Percentiles rank a stretch among this genome's conserved stretches.
phyloP scores from a whole-genome alignment of 2,113 vertebrate species.

The Neodontobutis hainanensis region DNA sequence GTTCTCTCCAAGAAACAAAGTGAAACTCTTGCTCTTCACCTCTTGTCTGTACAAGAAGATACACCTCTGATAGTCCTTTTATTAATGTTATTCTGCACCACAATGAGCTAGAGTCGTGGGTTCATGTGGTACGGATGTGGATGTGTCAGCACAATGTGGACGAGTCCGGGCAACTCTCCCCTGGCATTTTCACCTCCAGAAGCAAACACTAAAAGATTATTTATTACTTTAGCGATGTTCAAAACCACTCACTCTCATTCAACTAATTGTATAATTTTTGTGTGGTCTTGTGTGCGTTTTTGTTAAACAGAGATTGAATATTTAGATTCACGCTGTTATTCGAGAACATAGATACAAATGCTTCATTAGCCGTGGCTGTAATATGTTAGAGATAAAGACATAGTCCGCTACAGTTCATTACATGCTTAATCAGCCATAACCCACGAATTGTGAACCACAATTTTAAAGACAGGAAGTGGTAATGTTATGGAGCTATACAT shows the following conservation, averaged over 20 bases:
- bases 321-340: too few relatives aligned
- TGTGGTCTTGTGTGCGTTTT: too few relatives aligned
- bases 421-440: too few relatives aligned
- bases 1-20: not conserved
- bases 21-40: not conserved
- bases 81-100: conserved; percentile 5
- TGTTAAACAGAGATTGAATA: too few relatives aligned
- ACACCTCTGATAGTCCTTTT: conserved; percentile 25
- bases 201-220: conserved; percentile 30
- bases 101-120: conserved; percentile 1
- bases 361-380: too few relatives aligned
- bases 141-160: conserved; percentile 7
- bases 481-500: too few relatives aligned
- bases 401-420: too few relatives aligned
- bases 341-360: too few relatives aligned
- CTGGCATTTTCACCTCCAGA: conserved; percentile 65
- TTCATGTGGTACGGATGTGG: not conserved
- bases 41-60: conserved; percentile 20
- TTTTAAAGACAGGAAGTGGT: too few relatives aligned
- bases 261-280: not conserved
- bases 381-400: too few relatives aligned
- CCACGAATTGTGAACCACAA: too few relatives aligned
- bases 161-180: conserved; percentile 36
- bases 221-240: conserved; percentile 69
- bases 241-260: conserved; percentile 43